Percentiles rank a stretch among this genome's conserved stretches.
These are phyloP conservation scores for Sardina pilchardus DNA, from an alignment of 2,113 vertebrate genomes.

Conservation along the genomic window DNA sequence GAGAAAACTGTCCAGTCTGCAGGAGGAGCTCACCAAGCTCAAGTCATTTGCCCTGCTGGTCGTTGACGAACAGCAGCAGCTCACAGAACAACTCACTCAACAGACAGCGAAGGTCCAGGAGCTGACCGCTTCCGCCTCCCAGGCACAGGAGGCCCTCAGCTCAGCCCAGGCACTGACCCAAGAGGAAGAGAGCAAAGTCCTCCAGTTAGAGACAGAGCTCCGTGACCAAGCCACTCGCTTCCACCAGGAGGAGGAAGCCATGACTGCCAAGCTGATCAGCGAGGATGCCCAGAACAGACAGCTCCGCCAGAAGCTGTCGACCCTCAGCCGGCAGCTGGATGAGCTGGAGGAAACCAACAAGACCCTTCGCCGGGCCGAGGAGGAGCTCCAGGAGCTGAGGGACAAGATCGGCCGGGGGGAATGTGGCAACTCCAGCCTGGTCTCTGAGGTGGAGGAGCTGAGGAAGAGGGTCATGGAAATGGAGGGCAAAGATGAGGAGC, in stretches of 20 bases:
- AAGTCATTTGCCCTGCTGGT: slow-evolving; percentile 96
- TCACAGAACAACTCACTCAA: slow-evolving; percentile 81
- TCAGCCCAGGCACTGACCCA: slow-evolving; percentile 76
- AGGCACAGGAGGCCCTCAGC: slow-evolving; percentile 81
- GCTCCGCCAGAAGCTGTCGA: slow-evolving; percentile 85
- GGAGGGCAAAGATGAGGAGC: slow-evolving; percentile 96
- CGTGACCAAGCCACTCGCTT: slow-evolving; percentile 72
- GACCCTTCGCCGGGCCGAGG: slow-evolving; percentile 87
- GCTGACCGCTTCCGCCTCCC: slow-evolving; percentile 72
- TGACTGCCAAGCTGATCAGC: slow-evolving; percentile 89
- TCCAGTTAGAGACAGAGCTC: slow-evolving; percentile 81
- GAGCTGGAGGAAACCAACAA: slow-evolving; percentile 94
- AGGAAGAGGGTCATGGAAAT: slow-evolving; percentile 90
- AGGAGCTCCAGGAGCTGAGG: slow-evolving; percentile 90
- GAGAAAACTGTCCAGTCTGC: slow-evolving; percentile 78
- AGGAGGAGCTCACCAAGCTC: slow-evolving; percentile 90
- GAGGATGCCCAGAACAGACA: slow-evolving; percentile 92
- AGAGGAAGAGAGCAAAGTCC: slow-evolving; percentile 83
- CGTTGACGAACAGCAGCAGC: slow-evolving; percentile 92
- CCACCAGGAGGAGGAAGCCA: slow-evolving; percentile 84
- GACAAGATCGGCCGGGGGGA: slow-evolving; percentile 90
- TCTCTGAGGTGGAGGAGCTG: slow-evolving; percentile 89
- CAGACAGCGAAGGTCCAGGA: slow-evolving; percentile 85
- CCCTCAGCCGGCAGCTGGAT: slow-evolving; percentile 88
- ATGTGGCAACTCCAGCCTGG: slow-evolving; percentile 82